Evolutionary conservation across 1,140 invertebrate species (phyloP).

Genomic region (honey bee (Apis mellifera)): Amel_HAv3.1 CM009939.2:9167001-9167500

Average conservation of each 20-base stretch:
- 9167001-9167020: not conserved
- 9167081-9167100: conserved; percentile 13
- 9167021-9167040: conserved; percentile 10
- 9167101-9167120: conserved; percentile 71
- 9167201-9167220: conserved; percentile 71
- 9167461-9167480: conserved; percentile 57
- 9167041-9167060: conserved; percentile 63
- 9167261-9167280: conserved; percentile 68
- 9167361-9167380: conserved; percentile 67
- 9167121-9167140: conserved; percentile 81
- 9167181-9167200: conserved; percentile 78
- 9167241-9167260: conserved; percentile 55
- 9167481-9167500: conserved; percentile 59
- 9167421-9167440: conserved; percentile 45
- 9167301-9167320: conserved; percentile 64
- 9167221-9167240: conserved; percentile 55
- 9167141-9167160: conserved; percentile 69
- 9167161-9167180: conserved; percentile 75
- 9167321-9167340: conserved; percentile 52
- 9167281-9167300: conserved; percentile 73
- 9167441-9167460: conserved; percentile 66
- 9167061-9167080: conserved; percentile 60
- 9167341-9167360: conserved; percentile 51
- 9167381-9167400: conserved; percentile 64
- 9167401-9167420: conserved; percentile 47